Percentiles rank a stretch among this genome's conserved stretches.
phyloP scores from a whole-genome alignment of 1,140 invertebrate species.

The Brachionus paranguensis region DNA sequence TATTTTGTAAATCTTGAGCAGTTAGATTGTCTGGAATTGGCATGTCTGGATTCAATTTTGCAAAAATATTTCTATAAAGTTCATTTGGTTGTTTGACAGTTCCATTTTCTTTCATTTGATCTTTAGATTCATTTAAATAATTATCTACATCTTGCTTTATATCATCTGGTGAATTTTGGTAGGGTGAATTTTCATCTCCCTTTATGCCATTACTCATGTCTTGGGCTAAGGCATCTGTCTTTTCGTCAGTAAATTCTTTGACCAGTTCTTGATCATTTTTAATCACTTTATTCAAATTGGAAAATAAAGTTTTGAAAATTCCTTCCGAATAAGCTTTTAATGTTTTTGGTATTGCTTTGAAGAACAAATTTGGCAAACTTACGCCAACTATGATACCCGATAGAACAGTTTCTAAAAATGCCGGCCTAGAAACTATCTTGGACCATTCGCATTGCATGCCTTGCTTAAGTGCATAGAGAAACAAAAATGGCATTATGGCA shows the following conservation, averaged over 20 bases:
- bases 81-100: background rate
- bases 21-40: background rate
- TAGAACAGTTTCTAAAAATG: background rate
- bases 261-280: background rate
- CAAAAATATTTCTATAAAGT: background rate
- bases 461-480: background rate
- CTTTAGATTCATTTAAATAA: background rate
- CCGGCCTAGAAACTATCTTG: background rate
- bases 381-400: background rate
- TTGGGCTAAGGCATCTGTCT: background rate
- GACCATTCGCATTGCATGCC: background rate
- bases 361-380: background rate
- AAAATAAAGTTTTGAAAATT: background rate
- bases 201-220: background rate
- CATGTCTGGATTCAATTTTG: background rate
- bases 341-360: slow-evolving; percentile 1
- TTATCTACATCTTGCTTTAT: background rate
- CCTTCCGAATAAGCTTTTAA: background rate
- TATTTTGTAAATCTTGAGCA: background rate
- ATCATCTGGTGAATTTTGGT: background rate
- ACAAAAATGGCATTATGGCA: background rate
- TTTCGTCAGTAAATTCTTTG: background rate
- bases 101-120: background rate
- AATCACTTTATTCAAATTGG: background rate
- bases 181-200: background rate